Evolutionary conservation across 2,797 vertebrate species (phyloP), one percentile per base, ranked within the genome.

Genomic region (Darevskia mixta): DNA sequence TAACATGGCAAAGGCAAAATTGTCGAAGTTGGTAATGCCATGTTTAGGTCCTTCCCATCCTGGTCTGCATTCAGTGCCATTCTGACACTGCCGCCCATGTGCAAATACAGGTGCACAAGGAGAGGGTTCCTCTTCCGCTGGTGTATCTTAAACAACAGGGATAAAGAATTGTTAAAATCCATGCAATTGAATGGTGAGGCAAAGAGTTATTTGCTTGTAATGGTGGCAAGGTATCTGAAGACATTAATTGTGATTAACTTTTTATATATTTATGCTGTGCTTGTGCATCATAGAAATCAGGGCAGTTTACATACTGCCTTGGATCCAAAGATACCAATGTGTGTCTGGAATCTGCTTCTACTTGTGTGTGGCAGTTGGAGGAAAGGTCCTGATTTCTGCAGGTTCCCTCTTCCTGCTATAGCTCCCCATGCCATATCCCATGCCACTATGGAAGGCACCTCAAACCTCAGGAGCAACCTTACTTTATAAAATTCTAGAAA

Each of bases 21-120:
- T 99, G 97, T 99, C 99, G 15, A 99, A 99, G 97, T 99, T 99
- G 66, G 98, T 99, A 93, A 99, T 99, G 96, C 99, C 99, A 0
- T 99, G 97, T 87, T 99, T 99, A 0, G 99, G 99, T 5, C 99
- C 99, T 15, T 98, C 98, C 99, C 99, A 99, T 82, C 98, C 98
- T 43, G 96, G 89, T 88, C 92, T 96, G 96, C 99, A 98, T 83
- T 97, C 94, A 0, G 98, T 98, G 92, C 95, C 97, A 0, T 99
- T 99, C 90, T 97, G 95, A 90, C 99, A 99, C 95, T 98, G 98
- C 43, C 99, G 97, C n/a, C 99, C 99, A 0, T 99, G 98, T 10
- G 98, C 97, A 0, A 95, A 95, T 58, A 95, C 96, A 4, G 98
- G 96, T 2, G 98, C 98, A 17, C 99, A 99, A 2, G 99, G 99